phyloP scores from a whole-genome alignment of 2,888 invertebrate species.

The Aethes cnicana region DNA sequence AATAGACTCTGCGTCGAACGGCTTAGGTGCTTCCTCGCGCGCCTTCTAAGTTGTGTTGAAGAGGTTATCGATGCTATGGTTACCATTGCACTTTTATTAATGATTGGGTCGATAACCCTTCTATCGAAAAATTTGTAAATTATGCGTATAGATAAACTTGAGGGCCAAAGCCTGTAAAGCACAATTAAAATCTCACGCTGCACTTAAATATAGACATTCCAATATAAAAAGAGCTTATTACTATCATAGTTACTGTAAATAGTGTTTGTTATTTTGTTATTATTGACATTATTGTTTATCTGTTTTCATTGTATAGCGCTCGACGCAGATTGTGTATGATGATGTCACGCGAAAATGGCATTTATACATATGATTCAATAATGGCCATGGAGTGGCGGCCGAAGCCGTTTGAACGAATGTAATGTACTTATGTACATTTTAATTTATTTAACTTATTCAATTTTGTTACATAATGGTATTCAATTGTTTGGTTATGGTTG shows the following conservation, averaged over 20 bases:
- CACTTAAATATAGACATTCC: constrained; percentile 57
- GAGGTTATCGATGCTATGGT: too few species aligned
- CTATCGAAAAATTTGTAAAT: too few species aligned
- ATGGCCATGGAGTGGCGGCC: too few species aligned
- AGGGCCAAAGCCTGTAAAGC: constrained; percentile 9
- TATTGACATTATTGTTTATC: constrained; percentile 37
- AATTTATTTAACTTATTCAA: not conserved
- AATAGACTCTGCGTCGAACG: too few species aligned
- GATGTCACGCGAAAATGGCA: constrained; percentile 1
- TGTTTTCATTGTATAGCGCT: not conserved
- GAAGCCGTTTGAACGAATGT: too few species aligned
- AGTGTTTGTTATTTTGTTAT: constrained; percentile 43
- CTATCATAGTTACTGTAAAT: constrained; percentile 54
- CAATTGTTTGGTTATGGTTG: constrained; percentile 11
- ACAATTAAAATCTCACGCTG: constrained; percentile 3
- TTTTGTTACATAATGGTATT: not conserved
- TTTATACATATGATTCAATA: not conserved
- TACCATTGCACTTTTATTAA: too few species aligned
- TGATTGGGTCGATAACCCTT: too few species aligned
- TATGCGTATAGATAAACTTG: not conserved
- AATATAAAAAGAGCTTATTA: constrained; percentile 68
- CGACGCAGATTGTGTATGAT: not conserved
- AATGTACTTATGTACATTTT: not conserved
- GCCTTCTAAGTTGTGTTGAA: too few species aligned
- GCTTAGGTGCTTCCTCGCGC: too few species aligned